These are phyloP conservation scores for Drosophila cognata DNA, from an alignment of 2,888 invertebrate species.

Conservation along the genomic window DNA sequence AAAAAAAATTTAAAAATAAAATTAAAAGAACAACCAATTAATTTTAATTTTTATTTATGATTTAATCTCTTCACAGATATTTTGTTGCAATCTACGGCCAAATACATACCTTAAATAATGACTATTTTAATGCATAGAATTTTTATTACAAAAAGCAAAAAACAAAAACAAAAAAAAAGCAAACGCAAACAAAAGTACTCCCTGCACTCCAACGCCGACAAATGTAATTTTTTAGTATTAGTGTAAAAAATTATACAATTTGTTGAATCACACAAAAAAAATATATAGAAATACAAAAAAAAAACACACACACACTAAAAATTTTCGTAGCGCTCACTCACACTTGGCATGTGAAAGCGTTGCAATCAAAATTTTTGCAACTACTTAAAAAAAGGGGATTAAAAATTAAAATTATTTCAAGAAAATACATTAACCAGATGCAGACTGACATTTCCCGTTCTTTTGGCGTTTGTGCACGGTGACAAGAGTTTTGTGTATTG, in stretches of 20 bases:
- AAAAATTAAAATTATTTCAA: constrained; percentile 27
- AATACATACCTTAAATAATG: constrained; percentile 83
- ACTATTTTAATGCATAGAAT: constrained; percentile 75
- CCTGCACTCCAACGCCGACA: constrained; percentile 76
- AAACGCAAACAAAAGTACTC: constrained; percentile 47
- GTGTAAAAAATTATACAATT: constrained; percentile 70
- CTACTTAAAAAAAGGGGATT: constrained; percentile 53
- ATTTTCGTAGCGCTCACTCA: constrained; percentile 7
- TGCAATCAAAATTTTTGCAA: constrained; percentile 40
- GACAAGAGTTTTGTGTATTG: constrained; percentile 59
- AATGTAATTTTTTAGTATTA: constrained; percentile 76
- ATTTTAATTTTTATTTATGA: constrained; percentile 81
- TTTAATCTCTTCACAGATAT: constrained; percentile 84
- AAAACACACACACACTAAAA: constrained; percentile 16
- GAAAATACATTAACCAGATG: constrained; percentile 38
- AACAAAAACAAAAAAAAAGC: constrained; percentile 34
- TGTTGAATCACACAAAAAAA: constrained; percentile 61
- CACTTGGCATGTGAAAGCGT: constrained; percentile 12
- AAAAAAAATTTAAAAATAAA: constrained; percentile 33
- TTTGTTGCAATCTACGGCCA: constrained; percentile 85
- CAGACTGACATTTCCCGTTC: constrained; percentile 44
- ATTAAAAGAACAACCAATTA: constrained; percentile 54
- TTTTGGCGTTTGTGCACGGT: constrained; percentile 68
- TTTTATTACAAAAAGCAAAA: constrained; percentile 54
- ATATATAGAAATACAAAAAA: constrained; percentile 14